Base-by-base conservation (phyloP, 2,797 vertebrate species). In the Anolis apletophallus region DNA sequence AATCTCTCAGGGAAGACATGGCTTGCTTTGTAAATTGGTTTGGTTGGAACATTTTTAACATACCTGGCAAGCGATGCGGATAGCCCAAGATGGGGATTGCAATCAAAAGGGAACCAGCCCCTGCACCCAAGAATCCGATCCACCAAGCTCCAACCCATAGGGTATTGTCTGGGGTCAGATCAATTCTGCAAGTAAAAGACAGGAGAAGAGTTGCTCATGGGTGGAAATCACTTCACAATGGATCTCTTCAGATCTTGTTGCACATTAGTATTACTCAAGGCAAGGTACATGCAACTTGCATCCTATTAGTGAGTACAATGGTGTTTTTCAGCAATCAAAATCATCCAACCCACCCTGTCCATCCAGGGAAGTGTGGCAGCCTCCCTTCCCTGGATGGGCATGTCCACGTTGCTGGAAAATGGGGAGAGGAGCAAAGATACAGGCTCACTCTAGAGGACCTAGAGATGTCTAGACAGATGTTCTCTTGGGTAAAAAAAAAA, bases 71-170 rank as follows among this genome's bases (percentile, higher is more conserved):
- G 87, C 98, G 98, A 1, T 96, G 97, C 1, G 99, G 98, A 89
- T 98, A 99, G 12, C 98, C 98, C 10, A 99, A 97, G 93, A 99
- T 98, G 82, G 98, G 98, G 88, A 99, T 83, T 0, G 98, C 97
- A 13, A 97, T 95, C 79, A 99, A 90, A 0, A 98, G 91, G 1
- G 98, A 96, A 1, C 97, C 97, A 0, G 96, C 98, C 32, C 98
- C 99, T 0, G 97, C 97, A 0, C 96, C 97, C 0, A 99, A 94
- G 93, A 99, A 99, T 34, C 99, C 98, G 0, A 98, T 96, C 99
- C 98, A 99, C 99, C 99, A 99, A 0, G 98, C 98, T 0, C 99
- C 99, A 0, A 99, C 98, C 98, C 99, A 99, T 55, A 98, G 96
- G 0, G 98, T 98, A 94, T 97, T 98, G 85, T 99, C 98, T 0